Evolutionary conservation across 1,140 invertebrate genomes (phyloP), one percentile per base, ranked within the genome.

Genomic region (Whitmania pigra): DNA sequence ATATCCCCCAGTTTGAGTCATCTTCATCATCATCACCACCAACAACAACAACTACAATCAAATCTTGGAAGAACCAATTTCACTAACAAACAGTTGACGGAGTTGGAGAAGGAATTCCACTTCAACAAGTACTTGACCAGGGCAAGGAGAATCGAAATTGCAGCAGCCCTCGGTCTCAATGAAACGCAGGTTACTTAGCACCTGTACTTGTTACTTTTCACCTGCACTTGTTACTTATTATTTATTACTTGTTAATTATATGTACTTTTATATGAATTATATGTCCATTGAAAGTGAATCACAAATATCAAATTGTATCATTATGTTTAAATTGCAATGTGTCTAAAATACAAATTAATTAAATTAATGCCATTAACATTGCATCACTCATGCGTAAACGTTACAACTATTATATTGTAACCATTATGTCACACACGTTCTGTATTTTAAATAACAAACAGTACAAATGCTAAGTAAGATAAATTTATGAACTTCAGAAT

Each of bases 101-200:
- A 98, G 83, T 85, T 98, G 75, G 95, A 98, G 81, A 99, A 99
- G 81, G 95, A 99, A 83, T 99, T 98, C 83, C 94, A 99, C 83
- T 98, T 96, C 83, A 97, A 97, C 84, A 97, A 97, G 84, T 99
- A 99, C 85, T 86, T 99, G 77, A 98, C 94, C 3, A 85, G 96
- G 75, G 94, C 93, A 11, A 84, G 95, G 76, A 86, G 96, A 75
- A 97, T 98, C 77, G 96, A 99, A 83, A 99, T 99, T 75, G 96
- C 96, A 0, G 91, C 92, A 0, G 89, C 92, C 1, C 83, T 99
- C 22, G 91, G 94, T 79, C 87, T 99, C 6, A 98, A 98, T 81
- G 96, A 99, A 80, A 97, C 95, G 0, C 93, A 96, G 84, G 80
- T 82, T n/a, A 20, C 20, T 7, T 25, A 18, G 4, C 22, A 25